Conservation (phyloP, 2,113 vertebrate genomes). For the Fregata magnificens region DNA sequence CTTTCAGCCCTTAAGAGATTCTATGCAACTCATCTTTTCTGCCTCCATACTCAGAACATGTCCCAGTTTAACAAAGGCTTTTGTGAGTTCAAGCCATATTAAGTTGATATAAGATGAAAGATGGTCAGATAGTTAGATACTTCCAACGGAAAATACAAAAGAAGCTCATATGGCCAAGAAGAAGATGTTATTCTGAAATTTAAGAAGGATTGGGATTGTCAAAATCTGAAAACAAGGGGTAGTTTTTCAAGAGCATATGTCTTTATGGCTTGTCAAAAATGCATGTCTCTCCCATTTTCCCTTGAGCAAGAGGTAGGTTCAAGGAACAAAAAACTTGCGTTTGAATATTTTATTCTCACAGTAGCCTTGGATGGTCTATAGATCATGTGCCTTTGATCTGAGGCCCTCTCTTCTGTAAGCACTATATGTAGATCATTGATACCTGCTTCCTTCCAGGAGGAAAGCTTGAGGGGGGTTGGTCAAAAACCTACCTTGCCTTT, state of each 20-base stretch:
- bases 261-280: not conserved
- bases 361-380: not conserved
- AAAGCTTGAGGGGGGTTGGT: not conserved
- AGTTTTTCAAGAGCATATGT: not conserved
- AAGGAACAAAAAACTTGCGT: not conserved
- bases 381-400: not conserved
- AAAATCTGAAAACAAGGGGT: not conserved
- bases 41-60: not conserved
- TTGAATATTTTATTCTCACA: not conserved
- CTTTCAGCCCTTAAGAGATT: not conserved
- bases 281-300: not conserved
- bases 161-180: not conserved
- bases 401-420: not conserved
- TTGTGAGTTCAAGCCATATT: not conserved
- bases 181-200: not conserved
- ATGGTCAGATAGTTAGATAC: not conserved
- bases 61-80: not conserved
- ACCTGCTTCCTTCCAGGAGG: not conserved
- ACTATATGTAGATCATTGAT: not conserved
- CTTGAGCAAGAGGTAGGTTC: not conserved
- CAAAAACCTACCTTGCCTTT: not conserved
- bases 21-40: not conserved
- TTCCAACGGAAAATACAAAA: not conserved
- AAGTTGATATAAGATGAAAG: not conserved
- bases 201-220: not conserved